Conservation (phyloP, 2,888 invertebrate species). For the Pollenia labialis region DNA sequence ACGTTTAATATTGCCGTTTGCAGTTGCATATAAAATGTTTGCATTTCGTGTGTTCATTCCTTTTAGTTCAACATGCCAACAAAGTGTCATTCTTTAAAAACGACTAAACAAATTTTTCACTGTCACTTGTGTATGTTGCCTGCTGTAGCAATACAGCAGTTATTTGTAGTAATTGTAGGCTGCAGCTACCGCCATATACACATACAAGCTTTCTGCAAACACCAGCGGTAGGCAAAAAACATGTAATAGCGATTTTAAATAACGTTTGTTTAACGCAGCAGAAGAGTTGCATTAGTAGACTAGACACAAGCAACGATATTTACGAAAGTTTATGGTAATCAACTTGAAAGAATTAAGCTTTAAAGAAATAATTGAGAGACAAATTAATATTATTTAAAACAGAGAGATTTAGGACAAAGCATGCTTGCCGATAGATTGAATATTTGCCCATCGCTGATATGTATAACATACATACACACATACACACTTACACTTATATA, state of each 20-base stretch:
- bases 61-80: conserved; percentile 64
- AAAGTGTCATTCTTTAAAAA: conserved; percentile 67
- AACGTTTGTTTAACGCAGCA: too few species aligned
- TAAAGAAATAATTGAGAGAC: too few species aligned
- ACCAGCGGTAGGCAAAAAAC: neutral
- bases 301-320: too few species aligned
- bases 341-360: too few species aligned
- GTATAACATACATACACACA: too few species aligned
- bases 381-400: too few species aligned
- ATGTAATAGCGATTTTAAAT: too few species aligned
- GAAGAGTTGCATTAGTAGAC: too few species aligned
- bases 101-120: conserved; percentile 71
- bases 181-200: neutral
- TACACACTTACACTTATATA: conserved; percentile 15
- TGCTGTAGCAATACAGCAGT: neutral
- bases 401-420: too few species aligned
- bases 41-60: conserved; percentile 47
- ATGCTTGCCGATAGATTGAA: too few species aligned
- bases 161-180: conserved; percentile 55
- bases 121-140: conserved; percentile 58
- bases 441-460: too few species aligned
- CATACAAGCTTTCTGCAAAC: neutral
- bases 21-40: conserved; percentile 11
- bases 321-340: too few species aligned
- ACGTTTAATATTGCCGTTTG: neutral